A percentile compares a stretch with the other conserved stretches of the same genome.
Conservation (phyloP, 2,888 invertebrate species). For the Drosophila trichaetosa region DNA sequence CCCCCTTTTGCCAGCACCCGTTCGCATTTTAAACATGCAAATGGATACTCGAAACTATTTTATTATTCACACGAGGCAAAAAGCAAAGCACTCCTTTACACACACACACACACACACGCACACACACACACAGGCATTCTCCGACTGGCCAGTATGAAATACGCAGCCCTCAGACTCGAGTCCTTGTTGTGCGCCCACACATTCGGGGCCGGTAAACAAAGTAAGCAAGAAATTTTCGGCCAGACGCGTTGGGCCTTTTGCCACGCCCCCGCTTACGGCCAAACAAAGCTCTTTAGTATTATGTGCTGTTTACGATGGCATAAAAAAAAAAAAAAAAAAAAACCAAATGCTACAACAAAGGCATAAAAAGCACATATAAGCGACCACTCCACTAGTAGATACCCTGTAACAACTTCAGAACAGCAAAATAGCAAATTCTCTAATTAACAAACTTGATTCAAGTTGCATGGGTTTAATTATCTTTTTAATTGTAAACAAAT, state of each 20-base stretch:
- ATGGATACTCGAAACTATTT: conserved; percentile 73
- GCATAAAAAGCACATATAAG: conserved; percentile 15
- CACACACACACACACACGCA: conserved; percentile 8
- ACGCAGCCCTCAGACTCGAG: not conserved
- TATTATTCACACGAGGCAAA: conserved; percentile 68
- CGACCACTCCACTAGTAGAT: conserved; percentile 2
- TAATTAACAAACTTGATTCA: not conserved
- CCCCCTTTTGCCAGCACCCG: not conserved
- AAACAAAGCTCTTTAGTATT: conserved; percentile 67
- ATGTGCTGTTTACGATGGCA: conserved; percentile 72
- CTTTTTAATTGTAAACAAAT: not conserved
- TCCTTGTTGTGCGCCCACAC: conserved; percentile 28
- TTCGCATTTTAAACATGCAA: conserved; percentile 69
- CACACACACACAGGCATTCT: conserved; percentile 1
- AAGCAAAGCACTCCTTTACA: conserved; percentile 24
- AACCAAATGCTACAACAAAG: conserved; percentile 42
- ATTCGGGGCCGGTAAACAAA: conserved; percentile 19
- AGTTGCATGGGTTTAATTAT: not conserved
- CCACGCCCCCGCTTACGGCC: conserved; percentile 18
- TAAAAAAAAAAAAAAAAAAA: conserved; percentile 44
- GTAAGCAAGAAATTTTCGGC: conserved; percentile 56
- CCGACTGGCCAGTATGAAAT: not conserved
- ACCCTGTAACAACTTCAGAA: conserved; percentile 1
- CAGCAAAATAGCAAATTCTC: not conserved
- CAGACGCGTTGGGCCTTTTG: conserved; percentile 41